Conservation (phyloP, 1,140 invertebrate species). For the Drosophila busckii region DNA sequence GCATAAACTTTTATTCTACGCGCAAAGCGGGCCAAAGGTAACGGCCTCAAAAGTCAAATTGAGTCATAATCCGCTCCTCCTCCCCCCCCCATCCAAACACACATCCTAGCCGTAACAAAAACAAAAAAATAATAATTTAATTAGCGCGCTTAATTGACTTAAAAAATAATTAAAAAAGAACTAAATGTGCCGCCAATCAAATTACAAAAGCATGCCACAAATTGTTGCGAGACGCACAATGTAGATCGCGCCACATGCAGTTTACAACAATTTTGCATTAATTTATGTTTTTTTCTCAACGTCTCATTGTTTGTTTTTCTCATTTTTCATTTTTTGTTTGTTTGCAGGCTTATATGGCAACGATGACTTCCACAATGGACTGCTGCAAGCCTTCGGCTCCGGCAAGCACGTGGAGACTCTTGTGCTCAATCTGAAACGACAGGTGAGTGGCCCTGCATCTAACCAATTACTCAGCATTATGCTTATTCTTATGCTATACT, state of each 20-base stretch:
- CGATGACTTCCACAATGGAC: constrained; percentile 94
- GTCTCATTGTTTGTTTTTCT: background rate
- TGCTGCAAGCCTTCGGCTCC: constrained; percentile 88
- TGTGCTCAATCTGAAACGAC: constrained; percentile 86
- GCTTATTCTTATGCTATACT: no score
- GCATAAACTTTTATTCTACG: no score
- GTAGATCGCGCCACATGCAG: no score
- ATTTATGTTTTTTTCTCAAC: background rate
- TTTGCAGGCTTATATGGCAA: constrained; percentile 91
- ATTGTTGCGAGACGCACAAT: background rate
- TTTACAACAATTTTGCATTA: no score
- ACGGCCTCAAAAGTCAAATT: no score
- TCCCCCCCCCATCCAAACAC: no score
- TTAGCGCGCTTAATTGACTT: constrained; percentile 64
- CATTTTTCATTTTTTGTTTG: constrained; percentile 7
- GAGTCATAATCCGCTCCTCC: constrained; percentile 37
- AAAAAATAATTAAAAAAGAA: no score
- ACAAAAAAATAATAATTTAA: constrained; percentile 68
- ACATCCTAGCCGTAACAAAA: no score
- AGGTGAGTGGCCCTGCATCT: constrained; percentile 78
- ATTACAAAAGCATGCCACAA: constrained; percentile 10
- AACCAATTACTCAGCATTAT: no score
- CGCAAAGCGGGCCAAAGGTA: no score
- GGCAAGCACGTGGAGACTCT: constrained; percentile 88
- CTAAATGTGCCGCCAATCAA: constrained; percentile 25